Percentiles rank a stretch among this genome's conserved stretches.
phyloP scores from a whole-genome alignment of 2,888 invertebrate genomes.

The Tenthredo livida region DNA sequence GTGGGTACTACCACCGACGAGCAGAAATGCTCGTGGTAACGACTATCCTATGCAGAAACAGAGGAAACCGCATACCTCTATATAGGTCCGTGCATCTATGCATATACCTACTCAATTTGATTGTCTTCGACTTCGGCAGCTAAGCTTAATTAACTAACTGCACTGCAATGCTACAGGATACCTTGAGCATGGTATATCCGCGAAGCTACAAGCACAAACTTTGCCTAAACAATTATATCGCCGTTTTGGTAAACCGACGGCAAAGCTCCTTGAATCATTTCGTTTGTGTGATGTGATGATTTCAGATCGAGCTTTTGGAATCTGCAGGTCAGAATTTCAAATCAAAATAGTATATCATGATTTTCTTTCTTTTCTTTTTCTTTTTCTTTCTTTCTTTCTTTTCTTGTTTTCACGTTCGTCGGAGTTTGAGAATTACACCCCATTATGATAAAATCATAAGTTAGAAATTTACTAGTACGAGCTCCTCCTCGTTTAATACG shows the following conservation, averaged over 20 bases:
- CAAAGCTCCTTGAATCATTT: too few species aligned
- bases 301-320: too few species aligned
- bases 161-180: background rate
- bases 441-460: background rate
- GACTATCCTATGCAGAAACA: background rate
- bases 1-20: background rate
- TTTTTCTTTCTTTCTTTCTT: too few species aligned
- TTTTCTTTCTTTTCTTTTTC: too few species aligned
- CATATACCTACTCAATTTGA: background rate
- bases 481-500: background rate
- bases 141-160: slow-evolving; percentile 25
- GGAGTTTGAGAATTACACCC: background rate
- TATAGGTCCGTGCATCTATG: too few species aligned
- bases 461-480: background rate
- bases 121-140: slow-evolving; percentile 27
- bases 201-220: slow-evolving; percentile 1
- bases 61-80: background rate
- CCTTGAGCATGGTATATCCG: background rate
- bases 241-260: background rate
- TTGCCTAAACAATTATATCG: background rate
- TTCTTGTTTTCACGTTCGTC: background rate
- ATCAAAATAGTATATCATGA: too few species aligned
- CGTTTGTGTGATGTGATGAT: too few species aligned
- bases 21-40: slow-evolving; percentile 14
- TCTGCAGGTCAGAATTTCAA: too few species aligned